Base-by-base conservation (phyloP, 2,888 invertebrate genomes). In the Merodon equestris region DNA sequence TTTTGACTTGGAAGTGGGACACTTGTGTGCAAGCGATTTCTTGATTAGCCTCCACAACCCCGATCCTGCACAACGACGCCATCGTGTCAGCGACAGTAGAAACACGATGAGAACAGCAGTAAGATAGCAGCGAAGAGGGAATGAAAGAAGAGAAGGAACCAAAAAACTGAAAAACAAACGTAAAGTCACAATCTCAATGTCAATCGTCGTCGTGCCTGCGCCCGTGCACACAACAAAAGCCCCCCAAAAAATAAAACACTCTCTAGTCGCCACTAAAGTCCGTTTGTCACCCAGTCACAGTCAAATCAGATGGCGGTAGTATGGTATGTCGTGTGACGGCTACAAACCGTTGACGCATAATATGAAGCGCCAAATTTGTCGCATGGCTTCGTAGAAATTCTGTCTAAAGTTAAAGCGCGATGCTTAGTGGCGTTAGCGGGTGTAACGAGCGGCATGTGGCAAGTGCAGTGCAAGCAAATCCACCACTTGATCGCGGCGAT, bases 1-100 rank as follows among this genome's bases (percentile, higher is more conserved):
- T 27, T 27, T 27, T 7, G 63, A 50, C 50, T 79, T 85, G 85
- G 84, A 87, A 87, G 81, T 87, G 86, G 87, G 87, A 86, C 87
- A 87, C 87, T 87, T 87, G 87, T 87, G 87, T 87, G 87, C 87
- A 87, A 66, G 79, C 79, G 50, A 70, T 48, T 75, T 57, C 60
- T 67, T 74, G 67, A 77, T 72, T 72, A 77, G 72, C 66, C 60
- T 54, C 61, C 47, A 40, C 42, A 63, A 64, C 40, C 45, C 34
- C 27, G 58, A 67, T 58, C 36, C 7, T 27, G 27, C 2, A 27
- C 2, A 27, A 36, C 57, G 60, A 73, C 45, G 17, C 19, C 44
- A 71, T 73, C 63, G 53, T 73, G 63, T 61, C 34, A 17, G 15
- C 34, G 64, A 58, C 48, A 72, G 38, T n/a, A 48, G 12, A 60